Percentiles rank a stretch among this genome's conserved stretches.
Conservation (phyloP, 1,140 invertebrate species). For the Temnothorax nylanderi region DNA sequence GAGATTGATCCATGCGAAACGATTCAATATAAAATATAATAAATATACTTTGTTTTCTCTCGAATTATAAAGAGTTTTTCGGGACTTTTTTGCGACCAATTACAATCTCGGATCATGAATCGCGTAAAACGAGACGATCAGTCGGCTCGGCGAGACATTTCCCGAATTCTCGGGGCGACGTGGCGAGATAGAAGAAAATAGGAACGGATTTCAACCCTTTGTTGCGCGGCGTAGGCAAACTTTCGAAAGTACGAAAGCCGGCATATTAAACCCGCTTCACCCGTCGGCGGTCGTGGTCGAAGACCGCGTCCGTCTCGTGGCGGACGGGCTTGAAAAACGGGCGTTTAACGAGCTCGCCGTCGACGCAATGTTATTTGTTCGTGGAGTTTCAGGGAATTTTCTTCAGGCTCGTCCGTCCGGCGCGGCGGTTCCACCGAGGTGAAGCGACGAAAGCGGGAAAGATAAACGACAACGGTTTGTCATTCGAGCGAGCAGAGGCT, state of each 20-base stretch:
- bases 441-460: neutral
- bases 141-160: neutral
- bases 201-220: slow-evolving; percentile 46
- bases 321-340: slow-evolving; percentile 41
- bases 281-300: slow-evolving; percentile 33
- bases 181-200: neutral
- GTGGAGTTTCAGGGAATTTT: slow-evolving; percentile 33
- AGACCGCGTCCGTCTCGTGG: neutral
- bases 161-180: neutral
- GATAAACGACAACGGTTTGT: slow-evolving; percentile 48
- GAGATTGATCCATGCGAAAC: neutral
- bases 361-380: slow-evolving; percentile 36
- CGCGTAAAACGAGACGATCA: slow-evolving; percentile 60
- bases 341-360: slow-evolving; percentile 47
- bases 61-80: neutral
- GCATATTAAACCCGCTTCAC: slow-evolving; percentile 39
- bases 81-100: slow-evolving; percentile 51
- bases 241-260: slow-evolving; percentile 1
- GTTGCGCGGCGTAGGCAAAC: slow-evolving; percentile 29
- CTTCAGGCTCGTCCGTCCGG: neutral
- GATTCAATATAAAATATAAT: neutral
- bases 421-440: neutral
- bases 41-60: neutral
- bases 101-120: slow-evolving; percentile 71
- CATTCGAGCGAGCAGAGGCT: slow-evolving; percentile 19